Evolutionary conservation across 2,888 invertebrate genomes (phyloP), one percentile per base, ranked within the genome.

Genomic region (Ennomos erosarius): DNA sequence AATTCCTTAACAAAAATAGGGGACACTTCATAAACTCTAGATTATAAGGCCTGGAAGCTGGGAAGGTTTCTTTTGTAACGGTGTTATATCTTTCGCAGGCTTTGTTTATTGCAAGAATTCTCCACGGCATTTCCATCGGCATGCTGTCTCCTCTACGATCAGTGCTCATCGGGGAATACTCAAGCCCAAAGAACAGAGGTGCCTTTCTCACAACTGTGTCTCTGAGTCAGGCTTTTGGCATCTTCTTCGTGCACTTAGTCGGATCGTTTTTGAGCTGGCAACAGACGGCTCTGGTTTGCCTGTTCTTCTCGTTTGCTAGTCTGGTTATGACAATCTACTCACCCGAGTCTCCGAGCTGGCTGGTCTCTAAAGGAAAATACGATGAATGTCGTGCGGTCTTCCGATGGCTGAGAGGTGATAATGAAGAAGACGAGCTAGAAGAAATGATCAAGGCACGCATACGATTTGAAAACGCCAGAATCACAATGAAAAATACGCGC

Each of bases 261-360:
- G 95, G 95, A 0, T 93, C 93, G 1, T 85, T 93, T 68, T 70
- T 93, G 0, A 79, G 84, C 42, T 95, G 94, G 94, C 84, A 92
- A 68, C 78, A 79, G 10, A 91, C 93, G 0, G 93, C 93, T 0
- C 70, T 92, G 0, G 74, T 94, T 13, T 90, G 91, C 60, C 82
- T 88, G 1, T 64, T 79, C 33, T 81, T 93, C 36, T 89, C 93
- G 0, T 73, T 93, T 40, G 70, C 87, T 8, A 88, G 93, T 36
- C 76, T 94, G 9, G 58, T 81, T 10, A 82, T 87, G 78, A 81
- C 80, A 0, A 55, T 85, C 5, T 82, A 75, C 59, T 78, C 83
- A 0, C 94, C 94, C 0, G 96, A 95, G 79, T 93, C 95, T 4
- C 95, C 95, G 0, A 87, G 89, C 52, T 95, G 94, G 94, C 75